These are phyloP conservation scores for Enteromius treurensis DNA, from an alignment of 2,797 vertebrate species.

Conservation along the genomic window DNA sequence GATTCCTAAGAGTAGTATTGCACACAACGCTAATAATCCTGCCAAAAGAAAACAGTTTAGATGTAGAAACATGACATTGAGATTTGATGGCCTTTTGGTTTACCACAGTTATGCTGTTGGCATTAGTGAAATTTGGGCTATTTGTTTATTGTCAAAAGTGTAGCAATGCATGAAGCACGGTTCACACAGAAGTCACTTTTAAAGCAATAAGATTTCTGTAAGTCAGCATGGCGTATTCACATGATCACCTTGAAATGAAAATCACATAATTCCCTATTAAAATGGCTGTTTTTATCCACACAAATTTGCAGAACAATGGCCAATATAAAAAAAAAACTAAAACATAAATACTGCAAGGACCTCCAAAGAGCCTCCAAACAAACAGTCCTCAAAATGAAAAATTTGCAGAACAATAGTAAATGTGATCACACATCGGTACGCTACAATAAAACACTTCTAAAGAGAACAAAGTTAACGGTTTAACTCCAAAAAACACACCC, in stretches of 20 bases:
- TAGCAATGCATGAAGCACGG: neutral
- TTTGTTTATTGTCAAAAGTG: neutral
- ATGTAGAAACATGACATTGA: neutral
- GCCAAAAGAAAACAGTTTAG: neutral
- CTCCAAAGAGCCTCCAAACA: no score
- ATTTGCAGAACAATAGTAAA: neutral
- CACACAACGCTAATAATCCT: conserved; percentile 21
- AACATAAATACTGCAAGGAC: no score
- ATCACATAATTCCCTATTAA: neutral
- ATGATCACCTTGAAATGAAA: neutral
- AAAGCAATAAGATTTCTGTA: neutral
- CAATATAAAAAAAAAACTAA: no score
- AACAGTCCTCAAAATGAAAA: neutral
- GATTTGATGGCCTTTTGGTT: neutral
- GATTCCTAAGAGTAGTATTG: neutral
- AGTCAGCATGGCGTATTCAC: neutral
- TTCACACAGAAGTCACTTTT: neutral
- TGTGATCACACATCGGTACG: neutral
- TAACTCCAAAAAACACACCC: neutral
- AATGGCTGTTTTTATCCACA: neutral
- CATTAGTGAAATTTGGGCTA: neutral
- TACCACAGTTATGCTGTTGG: neutral
- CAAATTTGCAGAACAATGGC: no score
- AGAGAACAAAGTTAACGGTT: neutral
- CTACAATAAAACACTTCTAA: neutral